These are phyloP conservation scores for Falco biarmicus DNA, from an alignment of 2,797 vertebrate genomes.

Conservation along the genomic window DNA sequence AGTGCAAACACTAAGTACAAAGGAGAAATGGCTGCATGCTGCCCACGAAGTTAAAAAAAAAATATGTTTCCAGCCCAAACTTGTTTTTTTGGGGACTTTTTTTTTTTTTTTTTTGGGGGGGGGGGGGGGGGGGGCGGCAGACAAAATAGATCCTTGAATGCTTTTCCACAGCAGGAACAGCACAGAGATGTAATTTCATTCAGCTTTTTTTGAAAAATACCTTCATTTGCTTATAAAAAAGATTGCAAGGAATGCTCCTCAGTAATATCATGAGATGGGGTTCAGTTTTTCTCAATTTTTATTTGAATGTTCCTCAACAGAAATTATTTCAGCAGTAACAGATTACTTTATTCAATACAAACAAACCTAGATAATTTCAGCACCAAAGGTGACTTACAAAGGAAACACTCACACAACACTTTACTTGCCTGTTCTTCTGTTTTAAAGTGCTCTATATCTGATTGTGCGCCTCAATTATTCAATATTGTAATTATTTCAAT, in stretches of 20 bases:
- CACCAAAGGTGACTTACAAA: not conserved
- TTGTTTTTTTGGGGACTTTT: no score
- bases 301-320: not conserved
- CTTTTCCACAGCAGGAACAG: not conserved
- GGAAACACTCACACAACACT: not conserved
- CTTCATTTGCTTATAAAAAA: not conserved
- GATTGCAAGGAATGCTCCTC: not conserved
- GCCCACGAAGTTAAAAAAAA: not conserved
- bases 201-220: not conserved
- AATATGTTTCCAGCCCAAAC: not conserved
- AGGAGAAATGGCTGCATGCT: not conserved
- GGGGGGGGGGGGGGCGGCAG: not conserved
- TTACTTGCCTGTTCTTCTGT: not conserved
- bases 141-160: not conserved
- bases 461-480: no score
- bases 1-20: rapidly evolving
- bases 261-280: no score
- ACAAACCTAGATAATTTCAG: not conserved
- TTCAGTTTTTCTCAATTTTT: not conserved
- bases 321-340: not conserved
- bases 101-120: not conserved
- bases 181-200: not conserved
- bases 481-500: not conserved
- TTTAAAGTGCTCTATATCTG: not conserved
- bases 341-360: not conserved